Evolutionary conservation across 2,888 invertebrate genomes (phyloP).

Genomic region (Agrotis exclamationis): DNA sequence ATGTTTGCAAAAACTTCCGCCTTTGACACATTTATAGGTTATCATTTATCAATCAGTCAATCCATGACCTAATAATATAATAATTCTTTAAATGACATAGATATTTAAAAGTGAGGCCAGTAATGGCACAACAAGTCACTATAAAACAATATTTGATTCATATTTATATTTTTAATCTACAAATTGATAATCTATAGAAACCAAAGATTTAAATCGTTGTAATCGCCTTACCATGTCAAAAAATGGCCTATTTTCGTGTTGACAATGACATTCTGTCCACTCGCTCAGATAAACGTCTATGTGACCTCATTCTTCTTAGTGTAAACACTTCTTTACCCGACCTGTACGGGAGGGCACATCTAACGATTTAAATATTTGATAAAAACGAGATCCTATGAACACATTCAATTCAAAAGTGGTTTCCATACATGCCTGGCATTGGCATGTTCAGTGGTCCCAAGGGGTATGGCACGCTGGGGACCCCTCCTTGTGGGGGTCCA

Average conservation of each 20-base stretch:
- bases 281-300: no score
- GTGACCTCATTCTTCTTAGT: no score
- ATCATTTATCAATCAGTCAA: slow-evolving; percentile 55
- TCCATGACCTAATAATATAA: slow-evolving; percentile 34
- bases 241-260: no score
- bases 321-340: no score
- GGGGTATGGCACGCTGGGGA: slow-evolving; percentile 93
- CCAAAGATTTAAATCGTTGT: no score
- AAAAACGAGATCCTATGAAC: slow-evolving; percentile 51
- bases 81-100: slow-evolving; percentile 39
- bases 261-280: no score
- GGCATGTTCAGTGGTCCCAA: slow-evolving; percentile 95
- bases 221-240: no score
- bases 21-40: slow-evolving; percentile 45
- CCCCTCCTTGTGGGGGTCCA: slow-evolving; percentile 87
- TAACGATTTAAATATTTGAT: no score
- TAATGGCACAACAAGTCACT: slow-evolving; percentile 46
- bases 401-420: slow-evolving; percentile 80
- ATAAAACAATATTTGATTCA: slow-evolving; percentile 60
- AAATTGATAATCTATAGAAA: slow-evolving; percentile 52
- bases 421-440: slow-evolving; percentile 92
- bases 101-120: slow-evolving; percentile 50
- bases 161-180: slow-evolving; percentile 53
- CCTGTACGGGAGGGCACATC: no score
- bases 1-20: slow-evolving; percentile 24